A percentile compares a stretch with the other conserved stretches of the same genome.
phyloP scores from a whole-genome alignment of 2,888 invertebrate species.

The Caenorhabditis sp. region DNA sequence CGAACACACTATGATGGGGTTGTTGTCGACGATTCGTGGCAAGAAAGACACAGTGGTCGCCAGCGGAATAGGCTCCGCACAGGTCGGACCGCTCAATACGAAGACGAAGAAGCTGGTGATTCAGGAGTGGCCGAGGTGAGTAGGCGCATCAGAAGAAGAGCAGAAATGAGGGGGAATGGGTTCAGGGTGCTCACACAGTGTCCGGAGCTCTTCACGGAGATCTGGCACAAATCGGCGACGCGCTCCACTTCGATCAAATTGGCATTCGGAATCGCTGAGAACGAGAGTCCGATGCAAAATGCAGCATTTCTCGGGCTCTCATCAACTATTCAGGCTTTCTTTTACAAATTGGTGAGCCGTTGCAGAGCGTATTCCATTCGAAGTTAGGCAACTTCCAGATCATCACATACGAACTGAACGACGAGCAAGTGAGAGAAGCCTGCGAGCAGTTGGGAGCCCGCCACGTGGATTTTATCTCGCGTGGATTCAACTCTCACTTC shows the following conservation, averaged over 20 bases:
- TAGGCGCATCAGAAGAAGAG: neutral
- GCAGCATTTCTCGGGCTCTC: slow-evolving; percentile 64
- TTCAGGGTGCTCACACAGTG: slow-evolving; percentile 63
- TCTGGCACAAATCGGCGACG: slow-evolving; percentile 67
- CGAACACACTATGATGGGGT: slow-evolving; percentile 62
- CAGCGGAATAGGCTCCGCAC: slow-evolving; percentile 59
- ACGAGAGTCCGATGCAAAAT: slow-evolving; percentile 64
- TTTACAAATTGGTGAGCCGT: slow-evolving; percentile 63
- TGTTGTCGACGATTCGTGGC: slow-evolving; percentile 68
- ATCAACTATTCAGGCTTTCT: slow-evolving; percentile 66
- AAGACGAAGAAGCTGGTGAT: slow-evolving; percentile 68
- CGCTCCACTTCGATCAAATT: slow-evolving; percentile 67
- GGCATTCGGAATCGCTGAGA: slow-evolving; percentile 65
- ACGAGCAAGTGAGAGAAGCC: slow-evolving; percentile 57
- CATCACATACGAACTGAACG: slow-evolving; percentile 61
- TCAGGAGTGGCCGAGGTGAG: slow-evolving; percentile 63
- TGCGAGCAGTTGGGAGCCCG: slow-evolving; percentile 66
- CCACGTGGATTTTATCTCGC: slow-evolving; percentile 68
- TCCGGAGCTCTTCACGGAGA: slow-evolving; percentile 66
- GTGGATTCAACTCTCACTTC: slow-evolving; percentile 69
- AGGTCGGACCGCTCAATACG: slow-evolving; percentile 60
- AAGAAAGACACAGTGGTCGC: slow-evolving; percentile 59
- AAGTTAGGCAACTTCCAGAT: slow-evolving; percentile 26
- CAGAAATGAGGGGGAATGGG: neutral
- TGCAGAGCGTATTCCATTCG: neutral